These are phyloP conservation scores for Pseudonaja textilis DNA, from an alignment of 2,113 vertebrate genomes.

Conservation along the genomic window DNA sequence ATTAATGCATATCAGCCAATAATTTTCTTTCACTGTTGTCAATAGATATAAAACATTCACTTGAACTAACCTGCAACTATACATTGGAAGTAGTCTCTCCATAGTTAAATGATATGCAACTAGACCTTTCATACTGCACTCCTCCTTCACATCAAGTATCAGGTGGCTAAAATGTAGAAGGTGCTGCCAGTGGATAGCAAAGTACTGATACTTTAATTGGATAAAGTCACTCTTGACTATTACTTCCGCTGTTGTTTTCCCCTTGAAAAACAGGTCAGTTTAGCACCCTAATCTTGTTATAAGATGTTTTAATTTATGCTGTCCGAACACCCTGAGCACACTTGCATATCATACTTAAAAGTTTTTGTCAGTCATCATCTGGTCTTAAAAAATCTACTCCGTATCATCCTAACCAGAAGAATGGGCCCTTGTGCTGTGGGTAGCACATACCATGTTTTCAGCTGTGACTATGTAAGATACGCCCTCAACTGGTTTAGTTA, in stretches of 20 bases:
- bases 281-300: neutral
- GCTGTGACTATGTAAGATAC: neutral
- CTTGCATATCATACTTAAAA: neutral
- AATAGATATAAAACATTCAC: neutral
- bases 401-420: neutral
- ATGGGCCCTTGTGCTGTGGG: neutral
- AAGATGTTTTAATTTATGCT: neutral
- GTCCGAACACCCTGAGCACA: slow-evolving; percentile 4
- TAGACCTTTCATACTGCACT: neutral
- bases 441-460: neutral
- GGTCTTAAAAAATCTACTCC: neutral
- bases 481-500: neutral
- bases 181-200: neutral
- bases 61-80: neutral
- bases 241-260: neutral
- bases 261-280: neutral
- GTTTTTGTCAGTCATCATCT: neutral
- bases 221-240: neutral
- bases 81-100: neutral
- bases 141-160: neutral
- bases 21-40: neutral
- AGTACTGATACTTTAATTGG: neutral
- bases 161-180: neutral
- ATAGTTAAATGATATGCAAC: neutral
- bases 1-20: neutral